Evolutionary conservation across 2,797 vertebrate species (phyloP).

Genomic region (Myotis planiceps): DNA sequence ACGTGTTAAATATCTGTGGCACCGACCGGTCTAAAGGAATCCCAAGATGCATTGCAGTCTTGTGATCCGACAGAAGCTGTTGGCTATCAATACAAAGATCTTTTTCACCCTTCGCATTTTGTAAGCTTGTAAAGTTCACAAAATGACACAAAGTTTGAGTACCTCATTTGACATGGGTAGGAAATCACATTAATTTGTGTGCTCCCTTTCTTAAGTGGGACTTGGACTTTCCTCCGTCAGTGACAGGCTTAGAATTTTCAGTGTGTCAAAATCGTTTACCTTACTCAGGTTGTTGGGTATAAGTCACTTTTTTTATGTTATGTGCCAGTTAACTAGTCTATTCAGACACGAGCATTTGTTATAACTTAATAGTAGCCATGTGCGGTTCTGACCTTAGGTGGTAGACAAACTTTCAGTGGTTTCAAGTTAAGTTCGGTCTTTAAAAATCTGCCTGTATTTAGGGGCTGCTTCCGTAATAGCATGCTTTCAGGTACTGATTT

Average conservation of each 20-base stretch:
- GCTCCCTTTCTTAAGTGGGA: background rate
- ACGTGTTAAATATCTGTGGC: constrained; percentile 13
- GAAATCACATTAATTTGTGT: background rate
- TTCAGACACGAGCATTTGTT: background rate
- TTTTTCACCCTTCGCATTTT: background rate
- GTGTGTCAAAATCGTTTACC: background rate
- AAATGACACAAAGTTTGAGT: background rate
- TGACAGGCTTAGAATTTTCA: constrained; percentile 40
- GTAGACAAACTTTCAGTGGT: background rate
- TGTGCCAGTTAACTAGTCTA: background rate
- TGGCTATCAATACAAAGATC: constrained; percentile 31
- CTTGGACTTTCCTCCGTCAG: background rate
- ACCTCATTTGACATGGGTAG: background rate
- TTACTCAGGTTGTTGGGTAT: background rate
- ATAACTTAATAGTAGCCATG: background rate
- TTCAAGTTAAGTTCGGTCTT: background rate
- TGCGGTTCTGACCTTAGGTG: background rate
- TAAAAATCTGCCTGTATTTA: background rate
- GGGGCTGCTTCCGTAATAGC: background rate
- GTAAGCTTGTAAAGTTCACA: background rate
- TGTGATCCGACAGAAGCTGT: constrained; percentile 15
- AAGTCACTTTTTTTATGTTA: background rate
- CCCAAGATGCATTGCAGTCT: constrained; percentile 75
- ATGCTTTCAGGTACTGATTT: background rate
- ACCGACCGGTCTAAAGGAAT: constrained; percentile 51